Evolutionary conservation across 1,140 invertebrate species (phyloP).

Genomic region (Argopecten irradians): DNA sequence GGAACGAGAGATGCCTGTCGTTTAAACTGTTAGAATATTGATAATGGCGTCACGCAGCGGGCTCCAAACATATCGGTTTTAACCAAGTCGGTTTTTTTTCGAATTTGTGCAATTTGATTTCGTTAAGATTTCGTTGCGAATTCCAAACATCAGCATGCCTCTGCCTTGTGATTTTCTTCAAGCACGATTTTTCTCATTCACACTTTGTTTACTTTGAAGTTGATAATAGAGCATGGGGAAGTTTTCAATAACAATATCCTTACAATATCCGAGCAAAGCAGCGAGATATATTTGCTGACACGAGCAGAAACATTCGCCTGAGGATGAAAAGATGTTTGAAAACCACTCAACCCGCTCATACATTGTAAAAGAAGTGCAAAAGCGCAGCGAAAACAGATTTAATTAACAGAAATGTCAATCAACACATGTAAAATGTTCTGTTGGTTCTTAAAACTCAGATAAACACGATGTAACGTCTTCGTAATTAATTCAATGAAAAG

Average conservation of each 20-base stretch:
- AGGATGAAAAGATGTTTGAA: not conserved
- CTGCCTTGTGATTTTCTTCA: not conserved
- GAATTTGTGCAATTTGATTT: constrained; percentile 3
- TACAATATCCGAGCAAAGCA: not conserved
- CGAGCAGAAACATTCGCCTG: not conserved
- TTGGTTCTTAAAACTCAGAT: not conserved
- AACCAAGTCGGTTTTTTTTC: not conserved
- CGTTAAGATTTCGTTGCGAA: not conserved
- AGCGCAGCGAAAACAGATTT: not conserved
- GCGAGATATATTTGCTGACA: not conserved
- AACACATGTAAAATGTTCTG: not conserved
- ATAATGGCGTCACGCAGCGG: not conserved
- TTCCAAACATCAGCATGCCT: not conserved
- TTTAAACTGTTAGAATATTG: constrained; percentile 18
- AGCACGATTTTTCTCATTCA: not conserved
- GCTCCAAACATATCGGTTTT: constrained; percentile 9
- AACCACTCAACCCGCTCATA: not conserved
- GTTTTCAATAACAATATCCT: not conserved
- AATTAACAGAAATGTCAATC: not conserved
- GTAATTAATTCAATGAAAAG: too few relatives aligned
- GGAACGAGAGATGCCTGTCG: not conserved
- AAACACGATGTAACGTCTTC: not conserved
- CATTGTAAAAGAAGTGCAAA: not conserved
- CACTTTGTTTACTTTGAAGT: not conserved
- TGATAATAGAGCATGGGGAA: not conserved